Conservation (phyloP, 2,797 vertebrate genomes). For the Notoglanidium macrostoma region DNA sequence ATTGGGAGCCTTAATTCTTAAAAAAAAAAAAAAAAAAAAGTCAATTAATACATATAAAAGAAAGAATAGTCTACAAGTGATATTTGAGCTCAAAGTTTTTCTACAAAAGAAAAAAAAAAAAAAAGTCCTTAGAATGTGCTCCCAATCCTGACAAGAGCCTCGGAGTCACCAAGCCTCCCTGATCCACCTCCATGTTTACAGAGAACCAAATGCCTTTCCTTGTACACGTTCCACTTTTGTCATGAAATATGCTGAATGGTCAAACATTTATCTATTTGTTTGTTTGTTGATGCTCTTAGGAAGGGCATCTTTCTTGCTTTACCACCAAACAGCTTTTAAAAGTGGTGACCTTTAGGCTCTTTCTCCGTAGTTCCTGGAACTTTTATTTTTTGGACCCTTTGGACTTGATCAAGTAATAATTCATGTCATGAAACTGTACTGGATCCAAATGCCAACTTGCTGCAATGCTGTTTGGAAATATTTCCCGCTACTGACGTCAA, state of each 20-base stretch:
- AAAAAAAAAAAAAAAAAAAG: too few relatives aligned
- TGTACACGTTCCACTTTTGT: background rate
- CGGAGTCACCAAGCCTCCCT: background rate
- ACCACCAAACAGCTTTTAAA: background rate
- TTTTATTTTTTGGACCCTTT: background rate
- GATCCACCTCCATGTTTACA: background rate
- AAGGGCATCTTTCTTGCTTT: background rate
- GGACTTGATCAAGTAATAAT: background rate
- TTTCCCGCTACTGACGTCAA: background rate
- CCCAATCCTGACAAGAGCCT: background rate
- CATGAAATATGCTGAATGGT: background rate
- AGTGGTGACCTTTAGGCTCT: background rate
- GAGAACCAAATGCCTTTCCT: background rate
- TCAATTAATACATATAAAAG: background rate
- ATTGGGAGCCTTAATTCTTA: background rate
- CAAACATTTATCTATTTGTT: background rate
- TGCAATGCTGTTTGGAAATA: background rate
- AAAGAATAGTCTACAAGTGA: background rate
- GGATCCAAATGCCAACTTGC: background rate
- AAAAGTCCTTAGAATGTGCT: background rate
- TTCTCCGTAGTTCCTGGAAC: background rate
- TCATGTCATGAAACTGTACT: background rate
- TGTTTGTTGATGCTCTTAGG: background rate
- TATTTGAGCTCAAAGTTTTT: background rate
- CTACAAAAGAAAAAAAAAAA: too few relatives aligned